Percentiles rank a stretch among this genome's conserved stretches.
phyloP scores from a whole-genome alignment of 2,888 invertebrate species.

The Yponomeuta evonymella region DNA sequence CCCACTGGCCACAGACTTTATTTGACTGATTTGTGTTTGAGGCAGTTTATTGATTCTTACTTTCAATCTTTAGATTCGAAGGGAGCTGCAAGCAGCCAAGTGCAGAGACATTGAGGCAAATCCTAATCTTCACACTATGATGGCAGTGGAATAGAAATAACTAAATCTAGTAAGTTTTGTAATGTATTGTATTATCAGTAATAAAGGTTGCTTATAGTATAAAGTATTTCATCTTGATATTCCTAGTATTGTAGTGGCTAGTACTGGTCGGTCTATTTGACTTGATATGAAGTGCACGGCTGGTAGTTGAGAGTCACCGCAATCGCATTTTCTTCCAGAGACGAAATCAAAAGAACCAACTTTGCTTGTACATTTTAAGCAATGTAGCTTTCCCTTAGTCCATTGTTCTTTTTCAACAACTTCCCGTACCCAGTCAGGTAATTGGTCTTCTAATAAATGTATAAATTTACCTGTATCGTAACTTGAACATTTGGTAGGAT shows the following conservation, averaged over 20 bases:
- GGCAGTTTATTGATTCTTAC: too few species aligned
- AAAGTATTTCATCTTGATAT: constrained; percentile 21
- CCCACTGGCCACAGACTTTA: background rate
- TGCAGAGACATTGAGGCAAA: constrained; percentile 84
- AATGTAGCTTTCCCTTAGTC: constrained; percentile 81
- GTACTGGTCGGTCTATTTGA: constrained; percentile 75
- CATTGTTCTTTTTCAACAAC: constrained; percentile 75
- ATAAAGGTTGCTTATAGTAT: constrained; percentile 5
- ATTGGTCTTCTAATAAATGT: constrained; percentile 72
- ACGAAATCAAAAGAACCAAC: constrained; percentile 82
- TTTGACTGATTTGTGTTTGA: constrained; percentile 5
- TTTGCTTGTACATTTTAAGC: constrained; percentile 76
- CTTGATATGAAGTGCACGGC: constrained; percentile 78
- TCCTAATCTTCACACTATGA: constrained; percentile 40
- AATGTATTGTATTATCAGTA: background rate
- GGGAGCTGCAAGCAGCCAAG: constrained; percentile 89
- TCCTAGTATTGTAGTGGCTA: constrained; percentile 5
- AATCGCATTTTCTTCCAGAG: constrained; percentile 79
- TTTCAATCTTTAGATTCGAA: constrained; percentile 78
- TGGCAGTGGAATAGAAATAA: constrained; percentile 52
- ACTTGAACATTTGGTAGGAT: constrained; percentile 40
- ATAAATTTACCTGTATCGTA: constrained; percentile 52
- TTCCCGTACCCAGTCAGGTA: constrained; percentile 74
- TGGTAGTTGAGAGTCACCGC: constrained; percentile 71
- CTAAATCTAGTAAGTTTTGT: background rate